phyloP scores from a whole-genome alignment of 2,113 vertebrate genomes.

The Anser brachyrhynchus region DNA sequence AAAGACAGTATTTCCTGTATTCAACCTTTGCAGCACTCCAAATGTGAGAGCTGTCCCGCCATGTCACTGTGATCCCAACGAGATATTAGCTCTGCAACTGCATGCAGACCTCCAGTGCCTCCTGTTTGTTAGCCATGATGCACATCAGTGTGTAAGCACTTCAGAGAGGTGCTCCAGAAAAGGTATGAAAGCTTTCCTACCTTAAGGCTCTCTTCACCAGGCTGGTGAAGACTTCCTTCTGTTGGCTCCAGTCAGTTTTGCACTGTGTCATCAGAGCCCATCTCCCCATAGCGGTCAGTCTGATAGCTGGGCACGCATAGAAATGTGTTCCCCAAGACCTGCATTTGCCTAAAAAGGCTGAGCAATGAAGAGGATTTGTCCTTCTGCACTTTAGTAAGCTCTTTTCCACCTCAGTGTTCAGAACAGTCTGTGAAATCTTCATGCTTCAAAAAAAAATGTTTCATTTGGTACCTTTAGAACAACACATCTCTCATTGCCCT shows the following conservation, averaged over 20 bases:
- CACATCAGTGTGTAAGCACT: background rate
- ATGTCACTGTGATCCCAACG: background rate
- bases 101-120: background rate
- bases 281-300: background rate
- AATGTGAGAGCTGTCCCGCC: background rate
- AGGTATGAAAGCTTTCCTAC: background rate
- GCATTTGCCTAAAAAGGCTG: background rate
- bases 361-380: background rate
- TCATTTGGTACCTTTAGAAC: background rate
- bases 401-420: background rate
- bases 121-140: background rate
- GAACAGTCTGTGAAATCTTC: background rate
- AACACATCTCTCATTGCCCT: rapidly evolving
- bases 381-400: background rate
- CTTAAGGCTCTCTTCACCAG: background rate
- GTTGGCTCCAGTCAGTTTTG: background rate
- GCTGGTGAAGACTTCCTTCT: background rate
- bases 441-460: background rate
- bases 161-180: background rate
- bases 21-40: background rate
- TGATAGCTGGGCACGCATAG: background rate
- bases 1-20: background rate
- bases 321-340: background rate
- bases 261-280: background rate
- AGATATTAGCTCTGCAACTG: background rate